Conservation (phyloP, 2,113 vertebrate species). For the Xiphophorus couchianus region DNA sequence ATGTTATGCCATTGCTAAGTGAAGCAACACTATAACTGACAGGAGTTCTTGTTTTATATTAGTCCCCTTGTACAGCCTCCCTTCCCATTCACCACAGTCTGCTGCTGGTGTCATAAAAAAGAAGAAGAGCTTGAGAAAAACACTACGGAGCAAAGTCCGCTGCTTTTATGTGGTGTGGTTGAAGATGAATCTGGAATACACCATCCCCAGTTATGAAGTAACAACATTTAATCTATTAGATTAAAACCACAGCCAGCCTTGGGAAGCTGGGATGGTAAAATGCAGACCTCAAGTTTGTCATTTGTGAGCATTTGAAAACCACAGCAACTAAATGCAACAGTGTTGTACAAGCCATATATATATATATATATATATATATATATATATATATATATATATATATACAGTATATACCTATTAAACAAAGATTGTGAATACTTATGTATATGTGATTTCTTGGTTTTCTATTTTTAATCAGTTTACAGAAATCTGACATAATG, state of each 20-base stretch:
- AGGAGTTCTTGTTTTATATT: constrained; percentile 8
- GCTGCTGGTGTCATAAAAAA: constrained; percentile 11
- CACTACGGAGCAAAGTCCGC: neutral
- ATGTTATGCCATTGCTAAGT: neutral
- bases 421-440: too few relatives aligned
- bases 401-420: neutral
- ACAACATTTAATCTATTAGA: neutral
- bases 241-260: neutral
- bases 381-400: neutral
- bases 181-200: neutral
- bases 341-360: neutral
- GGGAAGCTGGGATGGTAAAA: neutral
- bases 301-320: neutral
- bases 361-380: neutral
- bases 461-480: too few relatives aligned
- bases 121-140: neutral
- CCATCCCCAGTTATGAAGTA: too few relatives aligned
- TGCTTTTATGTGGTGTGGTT: neutral
- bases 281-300: neutral
- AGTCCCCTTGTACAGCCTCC: neutral
- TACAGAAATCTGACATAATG: too few relatives aligned
- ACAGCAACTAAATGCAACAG: neutral
- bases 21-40: neutral
- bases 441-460: too few relatives aligned
- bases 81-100: constrained; percentile 1